Evolutionary conservation across 2,797 vertebrate genomes (phyloP), one percentile per base, ranked within the genome.

Genomic region (Urophycis tenuis): DNA sequence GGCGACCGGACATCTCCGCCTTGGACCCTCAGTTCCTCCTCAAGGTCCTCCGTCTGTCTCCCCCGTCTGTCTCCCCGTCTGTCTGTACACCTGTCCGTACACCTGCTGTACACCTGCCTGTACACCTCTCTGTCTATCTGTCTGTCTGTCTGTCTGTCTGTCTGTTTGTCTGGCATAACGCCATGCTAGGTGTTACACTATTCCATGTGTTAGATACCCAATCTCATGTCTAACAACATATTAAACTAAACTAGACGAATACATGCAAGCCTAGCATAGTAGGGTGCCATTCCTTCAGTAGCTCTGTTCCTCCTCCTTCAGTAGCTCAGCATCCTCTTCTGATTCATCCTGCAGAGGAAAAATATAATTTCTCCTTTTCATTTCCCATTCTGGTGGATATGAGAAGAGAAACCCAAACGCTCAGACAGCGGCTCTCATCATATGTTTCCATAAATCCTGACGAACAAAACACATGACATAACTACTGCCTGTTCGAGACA

Each of bases 21-120:
- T n/a, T 33, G 7, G 95, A 97, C 69, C 92, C 95, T 0, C 90
- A 97, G 90, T 97, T 96, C 88, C 86, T 96, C 78, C 93, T 97
- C 7, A 97, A 97, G 94, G 96, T 96, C 88, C 29, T 79, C 39
- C 22, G n/a, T n/a, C 10, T 11, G 31, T 17, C 31, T 11, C n/a
- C 12, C 19, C n/a, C 69, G 84, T 80, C 2, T 53, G 5, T 0
- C 30, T 17, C 5, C 32, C 14, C 45, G 19, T 71, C 14, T 32
- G 60, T 39, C 5, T 36, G 30, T 29, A n/a, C 67, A 85, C 79
- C 1, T 49, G 5, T 0, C 17, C 32, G 15, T 74, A 14, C 71
- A 53, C 22, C 49, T 1, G 73, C 11, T 32, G 19, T 74, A 12
- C 45, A 3, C 25, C 22, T 25, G 45, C 22, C 19, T 49, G 64